These are phyloP conservation scores for Pseudeuparius sepicola DNA, from an alignment of 2,888 invertebrate genomes.

Conservation along the genomic window DNA sequence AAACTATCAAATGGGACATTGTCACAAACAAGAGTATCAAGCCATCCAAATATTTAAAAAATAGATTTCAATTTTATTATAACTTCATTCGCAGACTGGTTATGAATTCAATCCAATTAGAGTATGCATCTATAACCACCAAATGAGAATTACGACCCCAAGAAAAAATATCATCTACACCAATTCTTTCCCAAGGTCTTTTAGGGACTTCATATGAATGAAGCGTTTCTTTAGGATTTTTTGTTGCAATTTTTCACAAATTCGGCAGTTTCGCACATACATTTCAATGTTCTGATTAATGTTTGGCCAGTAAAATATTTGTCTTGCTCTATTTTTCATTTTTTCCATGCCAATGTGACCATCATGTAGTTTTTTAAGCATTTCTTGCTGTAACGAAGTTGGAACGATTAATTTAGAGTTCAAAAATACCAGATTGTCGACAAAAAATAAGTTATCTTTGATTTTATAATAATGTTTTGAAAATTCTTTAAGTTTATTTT, in stretches of 20 bases:
- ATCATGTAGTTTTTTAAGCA: slow-evolving; percentile 1
- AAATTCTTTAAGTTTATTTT: slow-evolving; percentile 15
- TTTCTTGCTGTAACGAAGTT: background rate
- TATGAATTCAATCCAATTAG: slow-evolving; percentile 24
- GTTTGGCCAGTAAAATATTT: slow-evolving; percentile 6
- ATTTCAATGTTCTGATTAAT: slow-evolving; percentile 2
- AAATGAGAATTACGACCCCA: slow-evolving; percentile 17
- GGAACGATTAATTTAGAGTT: slow-evolving; percentile 6
- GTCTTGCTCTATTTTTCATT: slow-evolving; percentile 2
- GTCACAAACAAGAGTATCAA: slow-evolving; percentile 13
- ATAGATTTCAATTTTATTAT: slow-evolving; percentile 12
- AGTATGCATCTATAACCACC: slow-evolving; percentile 24
- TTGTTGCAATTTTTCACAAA: slow-evolving; percentile 12
- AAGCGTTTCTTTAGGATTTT: slow-evolving; percentile 11
- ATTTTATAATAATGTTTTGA: slow-evolving; percentile 16
- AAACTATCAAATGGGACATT: slow-evolving; percentile 16
- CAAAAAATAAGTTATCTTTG: slow-evolving; percentile 17
- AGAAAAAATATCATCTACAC: slow-evolving; percentile 17
- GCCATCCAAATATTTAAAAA: slow-evolving; percentile 15
- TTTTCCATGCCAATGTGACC: slow-evolving; percentile 9
- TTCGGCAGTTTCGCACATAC: background rate
- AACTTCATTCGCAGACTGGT: slow-evolving; percentile 12
- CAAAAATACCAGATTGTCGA: slow-evolving; percentile 14
- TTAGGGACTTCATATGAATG: slow-evolving; percentile 9
- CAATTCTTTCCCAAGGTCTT: slow-evolving; percentile 16